Base-by-base conservation (phyloP, 2,888 invertebrate genomes). In the Papilio demoleus region DNA sequence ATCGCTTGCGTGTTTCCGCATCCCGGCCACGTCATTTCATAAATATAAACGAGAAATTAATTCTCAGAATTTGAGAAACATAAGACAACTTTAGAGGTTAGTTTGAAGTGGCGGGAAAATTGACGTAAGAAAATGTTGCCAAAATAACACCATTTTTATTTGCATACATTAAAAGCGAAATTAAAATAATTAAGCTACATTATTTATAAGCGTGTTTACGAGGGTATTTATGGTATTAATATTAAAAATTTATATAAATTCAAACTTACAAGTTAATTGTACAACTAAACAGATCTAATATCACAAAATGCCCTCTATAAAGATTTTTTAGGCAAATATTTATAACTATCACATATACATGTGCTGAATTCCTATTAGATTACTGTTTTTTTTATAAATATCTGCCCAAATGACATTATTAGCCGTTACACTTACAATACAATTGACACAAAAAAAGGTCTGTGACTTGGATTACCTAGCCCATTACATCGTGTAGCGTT, bases 401-500 rank as follows among this genome's bases (percentile, higher is more conserved):
- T 70, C 65, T 66, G 59, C 73, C 64, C 27, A 56, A 34, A 69
- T 38, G 6, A 19, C 59, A 53, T 9, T 36, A 34, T 27, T 59
- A 65, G 68, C 68, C 22, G 27, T 60, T 14, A 64, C 38, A 61
- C 60, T 65, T 42, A 40, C 56, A 65, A 50, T 17, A 36, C 40
- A 17, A 17, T 58, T 47, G 19, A 36, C 38, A 64, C 19, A 42
- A 65, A 38, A 68, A n/a, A 60, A 64, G 50, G n/a, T 65, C 27
- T 19, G 68, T 78, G 75, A 73, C 75, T 78, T 74, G 76, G 72
- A 73, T 74, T 71, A 72, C 74, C 75, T 83, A 83, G 83, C 84
- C 77, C 62, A 34, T 79, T 77, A 75, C 61, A 69, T 75, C 77
- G 78, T 78, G 79, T 73, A 88, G 90, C 90, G 88, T 88, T 88